Evolutionary conservation across 2,113 vertebrate species (phyloP).

Genomic region (Actinemys pallida): DNA sequence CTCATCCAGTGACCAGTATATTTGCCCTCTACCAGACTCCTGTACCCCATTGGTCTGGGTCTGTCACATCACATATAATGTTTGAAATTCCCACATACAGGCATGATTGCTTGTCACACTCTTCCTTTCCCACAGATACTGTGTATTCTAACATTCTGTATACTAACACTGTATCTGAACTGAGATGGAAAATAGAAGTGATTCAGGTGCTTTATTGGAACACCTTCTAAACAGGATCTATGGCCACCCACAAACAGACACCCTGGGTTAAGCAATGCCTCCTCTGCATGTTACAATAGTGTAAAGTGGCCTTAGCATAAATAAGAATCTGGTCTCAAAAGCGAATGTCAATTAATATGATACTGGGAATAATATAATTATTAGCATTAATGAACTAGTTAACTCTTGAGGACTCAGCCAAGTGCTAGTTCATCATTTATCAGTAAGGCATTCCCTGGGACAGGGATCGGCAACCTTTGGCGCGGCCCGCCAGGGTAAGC

Average conservation of each 20-base stretch:
- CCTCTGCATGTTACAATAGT: not conserved
- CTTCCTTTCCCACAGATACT: not conserved
- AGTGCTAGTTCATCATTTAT: no score
- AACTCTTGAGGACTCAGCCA: no score
- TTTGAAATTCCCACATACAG: rapidly evolving
- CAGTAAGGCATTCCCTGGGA: no score
- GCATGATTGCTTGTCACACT: not conserved
- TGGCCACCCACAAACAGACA: rapidly evolving
- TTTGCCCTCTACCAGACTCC: no score
- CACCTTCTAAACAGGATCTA: not conserved
- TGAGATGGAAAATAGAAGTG: not conserved
- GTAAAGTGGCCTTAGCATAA: not conserved
- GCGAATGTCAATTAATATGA: not conserved
- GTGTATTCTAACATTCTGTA: not conserved
- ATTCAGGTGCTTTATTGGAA: not conserved
- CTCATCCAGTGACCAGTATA: no score
- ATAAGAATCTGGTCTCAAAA: not conserved
- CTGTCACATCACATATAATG: not conserved
- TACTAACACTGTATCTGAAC: not conserved
- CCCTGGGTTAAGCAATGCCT: not conserved
- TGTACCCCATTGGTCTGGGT: no score
- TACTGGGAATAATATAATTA: not conserved
- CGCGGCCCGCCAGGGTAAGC: no score
- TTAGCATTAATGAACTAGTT: not conserved
- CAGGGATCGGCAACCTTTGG: no score